phyloP scores from a whole-genome alignment of 1,140 invertebrate genomes.

The Linepithema humile region DNA sequence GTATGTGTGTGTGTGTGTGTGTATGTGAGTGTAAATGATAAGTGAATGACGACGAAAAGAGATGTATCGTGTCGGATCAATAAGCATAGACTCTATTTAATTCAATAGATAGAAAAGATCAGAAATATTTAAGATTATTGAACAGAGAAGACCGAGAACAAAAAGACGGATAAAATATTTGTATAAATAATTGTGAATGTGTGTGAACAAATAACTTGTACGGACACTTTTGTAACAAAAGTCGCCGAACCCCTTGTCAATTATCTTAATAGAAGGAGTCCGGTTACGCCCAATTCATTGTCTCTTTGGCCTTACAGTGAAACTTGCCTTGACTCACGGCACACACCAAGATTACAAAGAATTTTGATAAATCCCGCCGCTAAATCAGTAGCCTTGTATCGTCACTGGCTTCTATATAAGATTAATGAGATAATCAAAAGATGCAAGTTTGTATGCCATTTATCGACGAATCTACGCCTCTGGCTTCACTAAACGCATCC shows the following conservation, averaged over 20 bases:
- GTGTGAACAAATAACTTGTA: slow-evolving; percentile 54
- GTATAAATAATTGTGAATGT: slow-evolving; percentile 21
- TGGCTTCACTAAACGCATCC: background rate
- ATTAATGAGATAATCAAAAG: slow-evolving; percentile 68
- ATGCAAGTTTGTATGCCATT: slow-evolving; percentile 51
- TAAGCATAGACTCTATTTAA: background rate
- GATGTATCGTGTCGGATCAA: background rate
- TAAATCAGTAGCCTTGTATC: slow-evolving; percentile 80
- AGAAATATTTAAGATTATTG: background rate
- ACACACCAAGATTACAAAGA: slow-evolving; percentile 85
- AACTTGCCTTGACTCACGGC: slow-evolving; percentile 74
- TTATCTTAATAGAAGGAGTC: slow-evolving; percentile 66
- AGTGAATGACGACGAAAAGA: background rate
- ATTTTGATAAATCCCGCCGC: slow-evolving; percentile 78
- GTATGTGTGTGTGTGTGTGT: background rate
- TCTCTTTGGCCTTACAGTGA: slow-evolving; percentile 85
- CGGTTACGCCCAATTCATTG: slow-evolving; percentile 75
- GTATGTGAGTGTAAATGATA: background rate
- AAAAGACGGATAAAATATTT: background rate
- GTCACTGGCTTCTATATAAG: slow-evolving; percentile 80
- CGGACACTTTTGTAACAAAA: slow-evolving; percentile 44
- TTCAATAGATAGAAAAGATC: background rate
- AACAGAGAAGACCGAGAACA: background rate
- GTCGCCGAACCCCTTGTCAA: slow-evolving; percentile 52
- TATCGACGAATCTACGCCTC: slow-evolving; percentile 67